A percentile compares a stretch with the other conserved stretches of the same genome.
These are phyloP conservation scores for Tanypteryx hageni DNA, from an alignment of 2,888 invertebrate genomes.

Conservation along the genomic window DNA sequence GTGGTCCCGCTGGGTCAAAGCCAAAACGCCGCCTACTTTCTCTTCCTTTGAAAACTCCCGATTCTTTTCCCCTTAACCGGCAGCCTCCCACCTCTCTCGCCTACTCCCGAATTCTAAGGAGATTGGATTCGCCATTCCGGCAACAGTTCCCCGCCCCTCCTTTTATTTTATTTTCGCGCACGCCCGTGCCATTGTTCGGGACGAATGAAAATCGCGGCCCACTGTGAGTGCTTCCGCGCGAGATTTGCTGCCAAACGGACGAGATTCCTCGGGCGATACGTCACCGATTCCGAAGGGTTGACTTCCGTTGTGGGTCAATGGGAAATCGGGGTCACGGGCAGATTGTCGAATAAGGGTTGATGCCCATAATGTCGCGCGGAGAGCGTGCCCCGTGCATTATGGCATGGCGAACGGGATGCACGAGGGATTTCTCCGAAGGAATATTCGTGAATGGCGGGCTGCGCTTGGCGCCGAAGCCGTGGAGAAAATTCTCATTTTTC, in stretches of 20 bases:
- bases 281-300: background rate
- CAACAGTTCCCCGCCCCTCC: background rate
- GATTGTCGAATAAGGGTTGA: background rate
- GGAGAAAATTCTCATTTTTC: no score
- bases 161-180: background rate
- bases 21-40: slow-evolving; percentile 9
- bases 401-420: background rate
- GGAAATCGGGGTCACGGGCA: slow-evolving; percentile 24
- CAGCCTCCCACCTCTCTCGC: background rate
- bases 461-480: no score
- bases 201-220: slow-evolving; percentile 6
- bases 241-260: background rate
- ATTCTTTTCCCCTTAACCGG: background rate
- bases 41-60: background rate
- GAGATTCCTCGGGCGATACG: background rate
- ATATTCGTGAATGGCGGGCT: no score
- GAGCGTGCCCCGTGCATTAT: background rate
- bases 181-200: background rate
- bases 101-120: background rate
- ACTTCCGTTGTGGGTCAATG: slow-evolving; percentile 32
- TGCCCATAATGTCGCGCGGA: background rate
- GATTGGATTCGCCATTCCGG: background rate
- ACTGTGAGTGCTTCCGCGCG: background rate
- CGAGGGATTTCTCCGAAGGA: background rate
- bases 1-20: background rate